Evolutionary conservation across 2,888 invertebrate species (phyloP).

Genomic region (Synanthedon formicaeformis): DNA sequence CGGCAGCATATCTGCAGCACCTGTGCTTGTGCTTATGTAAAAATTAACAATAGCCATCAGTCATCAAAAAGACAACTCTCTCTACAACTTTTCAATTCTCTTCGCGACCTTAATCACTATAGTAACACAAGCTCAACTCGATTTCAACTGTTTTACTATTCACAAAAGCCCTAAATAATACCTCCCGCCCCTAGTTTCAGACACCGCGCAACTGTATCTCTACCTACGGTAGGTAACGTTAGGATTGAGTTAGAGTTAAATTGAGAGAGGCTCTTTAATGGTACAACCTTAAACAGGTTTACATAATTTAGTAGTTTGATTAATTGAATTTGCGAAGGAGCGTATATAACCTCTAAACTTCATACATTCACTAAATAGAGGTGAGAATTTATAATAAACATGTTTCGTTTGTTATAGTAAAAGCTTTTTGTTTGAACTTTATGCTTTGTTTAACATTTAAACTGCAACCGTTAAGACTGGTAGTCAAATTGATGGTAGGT

Average conservation of each 20-base stretch:
- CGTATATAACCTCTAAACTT: neutral
- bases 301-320: neutral
- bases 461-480: no score
- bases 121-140: constrained; percentile 28
- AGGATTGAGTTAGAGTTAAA: constrained; percentile 23
- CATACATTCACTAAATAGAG: neutral
- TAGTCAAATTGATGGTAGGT: no score
- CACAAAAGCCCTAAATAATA: constrained; percentile 29
- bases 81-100: neutral
- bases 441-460: no score
- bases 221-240: constrained; percentile 2
- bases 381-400: no score
- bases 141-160: constrained; percentile 26
- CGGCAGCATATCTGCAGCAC: no score
- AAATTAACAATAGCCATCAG: no score
- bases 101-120: constrained; percentile 3
- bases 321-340: neutral
- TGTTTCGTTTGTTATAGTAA: no score
- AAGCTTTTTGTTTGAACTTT: no score
- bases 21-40: no score
- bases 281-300: constrained; percentile 6
- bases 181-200: constrained; percentile 16
- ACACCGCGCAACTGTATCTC: constrained; percentile 4
- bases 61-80: no score
- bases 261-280: constrained; percentile 10